Conservation (phyloP, 2,797 vertebrate species). For the Euthynnus affinis region DNA sequence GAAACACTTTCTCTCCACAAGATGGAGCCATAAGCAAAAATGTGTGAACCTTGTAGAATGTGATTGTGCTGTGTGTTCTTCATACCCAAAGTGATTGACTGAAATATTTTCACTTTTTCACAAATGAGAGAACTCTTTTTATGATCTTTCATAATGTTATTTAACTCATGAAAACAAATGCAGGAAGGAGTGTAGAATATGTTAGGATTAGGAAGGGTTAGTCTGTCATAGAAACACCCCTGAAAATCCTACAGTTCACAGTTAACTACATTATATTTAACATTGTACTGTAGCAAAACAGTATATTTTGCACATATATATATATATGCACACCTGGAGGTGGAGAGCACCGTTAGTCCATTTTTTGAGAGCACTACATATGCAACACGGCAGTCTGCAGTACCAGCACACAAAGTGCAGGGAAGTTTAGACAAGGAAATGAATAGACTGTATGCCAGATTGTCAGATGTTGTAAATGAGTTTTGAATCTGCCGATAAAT, state of each 20-base stretch:
- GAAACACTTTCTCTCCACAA: conserved; percentile 44
- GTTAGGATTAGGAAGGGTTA: background rate
- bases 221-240: background rate
- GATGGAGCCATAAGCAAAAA: conserved; percentile 55
- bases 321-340: background rate
- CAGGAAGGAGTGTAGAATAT: background rate
- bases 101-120: background rate
- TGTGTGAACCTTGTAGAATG: background rate
- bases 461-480: conserved; percentile 40
- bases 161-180: background rate
- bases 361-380: background rate
- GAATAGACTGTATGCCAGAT: conserved; percentile 5
- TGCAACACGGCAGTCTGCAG: background rate
- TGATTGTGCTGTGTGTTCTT: conserved; percentile 15
- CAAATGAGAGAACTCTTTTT: too few species aligned
- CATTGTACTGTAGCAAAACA: background rate
- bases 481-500: conserved; percentile 50
- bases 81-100: background rate
- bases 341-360: background rate
- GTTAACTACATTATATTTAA: background rate
- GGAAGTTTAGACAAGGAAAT: conserved; percentile 54
- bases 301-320: background rate
- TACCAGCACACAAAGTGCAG: background rate
- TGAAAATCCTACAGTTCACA: background rate
- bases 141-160: background rate